Base-by-base conservation (phyloP, 1,140 invertebrate species). In the Colletes gigas region DNA sequence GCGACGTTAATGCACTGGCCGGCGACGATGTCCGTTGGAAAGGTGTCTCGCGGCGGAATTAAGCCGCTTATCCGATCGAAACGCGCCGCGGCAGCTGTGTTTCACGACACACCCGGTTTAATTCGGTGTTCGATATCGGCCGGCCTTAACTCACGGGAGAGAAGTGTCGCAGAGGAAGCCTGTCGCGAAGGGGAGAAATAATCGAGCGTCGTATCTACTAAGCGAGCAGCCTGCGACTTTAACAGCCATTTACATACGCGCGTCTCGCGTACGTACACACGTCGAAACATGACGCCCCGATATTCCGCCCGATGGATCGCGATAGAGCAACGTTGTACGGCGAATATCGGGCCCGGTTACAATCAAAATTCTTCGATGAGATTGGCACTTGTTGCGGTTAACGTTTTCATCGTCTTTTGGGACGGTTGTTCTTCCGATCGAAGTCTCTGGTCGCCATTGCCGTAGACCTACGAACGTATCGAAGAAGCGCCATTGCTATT, bases 41-140 rank as follows among this genome's bases (percentile, higher is more conserved):
- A 85, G 84, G 83, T 85, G 83, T 85, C 76, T 50, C 69, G 62
- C 50, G 50, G 62, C 68, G 84, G 80, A 87, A 87, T 87, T 83
- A 87, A 87, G 44, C 73, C 21, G 47, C 84, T 86, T 86, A 86
- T 86, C 85, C 72, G 76, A 85, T 86, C 73, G 69, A 66, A 66
- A 68, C 70, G 74, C n/a, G 52, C 44, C 41, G 62, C 79, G 77
- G 82, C 84, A 86, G 85, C 81, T 87, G 85, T 69, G 60, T 78
- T 81, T 63, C 72, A 68, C 78, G 84, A 68, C 73, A 62, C 77
- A 81, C 60, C 83, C 84, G 50, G 85, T 86, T 87, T 86, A 83
- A 87, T 86, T 81, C 84, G 83, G 69, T 44, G 70, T 44, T 52
- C 66, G 78, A 78, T 86, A 81, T 83, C 82, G 73, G 21, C 30